These are phyloP conservation scores for Rhinoderma darwinii DNA, from an alignment of 2,113 vertebrate genomes.

Conservation along the genomic window DNA sequence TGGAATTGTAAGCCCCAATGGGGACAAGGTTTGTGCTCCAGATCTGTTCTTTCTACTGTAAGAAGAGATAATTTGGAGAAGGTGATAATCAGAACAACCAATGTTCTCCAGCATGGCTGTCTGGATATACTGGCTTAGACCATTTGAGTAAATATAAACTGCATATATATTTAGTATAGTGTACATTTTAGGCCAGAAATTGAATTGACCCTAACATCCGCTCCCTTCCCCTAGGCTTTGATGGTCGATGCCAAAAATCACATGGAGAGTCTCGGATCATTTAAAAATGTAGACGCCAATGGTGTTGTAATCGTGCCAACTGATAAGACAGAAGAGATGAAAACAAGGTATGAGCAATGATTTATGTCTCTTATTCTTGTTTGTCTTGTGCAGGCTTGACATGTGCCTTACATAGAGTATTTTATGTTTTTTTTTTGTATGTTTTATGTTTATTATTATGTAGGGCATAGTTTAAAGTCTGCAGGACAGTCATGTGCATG, in stretches of 20 bases:
- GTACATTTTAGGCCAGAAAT: background rate
- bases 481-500: no score
- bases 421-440: background rate
- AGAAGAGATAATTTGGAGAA: no score
- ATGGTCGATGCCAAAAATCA: slow-evolving; percentile 81
- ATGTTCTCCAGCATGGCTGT: no score
- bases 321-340: slow-evolving; percentile 90
- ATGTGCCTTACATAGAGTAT: background rate
- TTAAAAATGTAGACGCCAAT: slow-evolving; percentile 82
- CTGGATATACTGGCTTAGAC: no score
- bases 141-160: background rate
- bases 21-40: no score
- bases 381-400: background rate
- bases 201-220: background rate
- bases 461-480: background rate
- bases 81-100: no score
- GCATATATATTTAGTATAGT: background rate
- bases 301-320: slow-evolving; percentile 78
- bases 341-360: slow-evolving; percentile 77
- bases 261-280: slow-evolving; percentile 77
- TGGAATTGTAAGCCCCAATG: no score
- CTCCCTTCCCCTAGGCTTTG: slow-evolving; percentile 73
- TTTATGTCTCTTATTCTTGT: background rate
- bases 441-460: background rate
- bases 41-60: no score